Evolutionary conservation across 1,140 invertebrate genomes (phyloP), one percentile per base, ranked within the genome.

Genomic region (Scaptodrosophila lebanonensis): DNA sequence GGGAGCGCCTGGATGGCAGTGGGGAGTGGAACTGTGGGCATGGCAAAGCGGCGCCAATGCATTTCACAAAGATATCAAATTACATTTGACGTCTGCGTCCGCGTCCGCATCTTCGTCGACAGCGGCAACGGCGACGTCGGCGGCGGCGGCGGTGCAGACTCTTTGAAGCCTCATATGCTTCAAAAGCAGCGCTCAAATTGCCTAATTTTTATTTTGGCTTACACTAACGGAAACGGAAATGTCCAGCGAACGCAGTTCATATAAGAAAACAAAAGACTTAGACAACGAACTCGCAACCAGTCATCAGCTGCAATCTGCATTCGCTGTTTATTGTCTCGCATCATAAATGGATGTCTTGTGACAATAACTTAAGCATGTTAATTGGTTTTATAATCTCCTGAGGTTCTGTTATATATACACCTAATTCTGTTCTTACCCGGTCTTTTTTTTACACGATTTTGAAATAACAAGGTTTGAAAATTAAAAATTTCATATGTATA

Each of bases 211-310:
- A 17, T 13, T 27, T 40, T 27, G 32, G 12, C 22, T 29, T 52
- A 30, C 20, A 42, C 49, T 18, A 61, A 54, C 75, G 75, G 75
- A 79, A 82, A 38, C 75, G 75, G 75, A 79, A 82, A 79, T 75
- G 66, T 43, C 27, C 43, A 44, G 22, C 12, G 6, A 9, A 33
- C 12, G 3, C 12, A 13, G 12, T 33, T 4, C 32, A 33, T 33
- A 9, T 3, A 40, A 40, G 27, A 12, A 43, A 51, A 54, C 66
- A 56, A 52, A 51, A 58, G 63, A 65, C 57, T 65, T 65, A 65
- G 44, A 27, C 47, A 54, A 42, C 48, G 51, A 60, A 60, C 68
- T 58, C 56, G 40, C 7, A 12, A 38, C 3, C 13, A 6, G 5
- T 16, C 4, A 7, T 6, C 9, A 38, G 13, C 35, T 38, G 4